Percentiles rank a stretch among this genome's conserved stretches.
phyloP scores from a whole-genome alignment of 1,140 invertebrate genomes.

The Asobara japonica region DNA sequence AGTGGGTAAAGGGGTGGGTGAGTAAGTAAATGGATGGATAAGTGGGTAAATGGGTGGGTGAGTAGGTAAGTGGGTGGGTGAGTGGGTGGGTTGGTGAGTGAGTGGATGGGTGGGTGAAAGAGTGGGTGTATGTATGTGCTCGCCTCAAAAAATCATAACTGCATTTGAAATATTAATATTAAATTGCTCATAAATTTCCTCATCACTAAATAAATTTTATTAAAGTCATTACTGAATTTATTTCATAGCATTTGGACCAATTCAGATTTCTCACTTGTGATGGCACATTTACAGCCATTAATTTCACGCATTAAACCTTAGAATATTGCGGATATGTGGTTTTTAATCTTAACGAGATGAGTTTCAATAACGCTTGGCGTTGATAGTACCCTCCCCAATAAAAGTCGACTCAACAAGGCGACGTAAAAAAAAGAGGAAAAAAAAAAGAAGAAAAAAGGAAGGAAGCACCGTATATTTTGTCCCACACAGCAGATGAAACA shows the following conservation, averaged over 20 bases:
- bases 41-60: too few relatives aligned
- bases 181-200: background rate
- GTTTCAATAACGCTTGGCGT: constrained; percentile 45
- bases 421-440: constrained; percentile 19
- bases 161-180: too few relatives aligned
- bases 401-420: constrained; percentile 47
- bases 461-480: background rate
- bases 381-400: constrained; percentile 55
- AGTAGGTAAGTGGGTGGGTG: too few relatives aligned
- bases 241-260: background rate
- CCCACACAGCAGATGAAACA: background rate
- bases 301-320: constrained; percentile 9
- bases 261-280: background rate
- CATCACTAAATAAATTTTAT: too few relatives aligned
- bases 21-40: too few relatives aligned
- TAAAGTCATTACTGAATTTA: background rate
- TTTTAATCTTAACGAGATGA: constrained; percentile 8
- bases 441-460: constrained; percentile 23
- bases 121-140: too few relatives aligned
- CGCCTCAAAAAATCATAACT: too few relatives aligned
- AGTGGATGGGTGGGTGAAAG: too few relatives aligned
- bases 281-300: background rate
- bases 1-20: too few relatives aligned
- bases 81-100: too few relatives aligned
- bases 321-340: constrained; percentile 23